A percentile compares a stretch with the other conserved stretches of the same genome.
Conservation (phyloP, 2,888 invertebrate species). For the Andrena praecox region DNA sequence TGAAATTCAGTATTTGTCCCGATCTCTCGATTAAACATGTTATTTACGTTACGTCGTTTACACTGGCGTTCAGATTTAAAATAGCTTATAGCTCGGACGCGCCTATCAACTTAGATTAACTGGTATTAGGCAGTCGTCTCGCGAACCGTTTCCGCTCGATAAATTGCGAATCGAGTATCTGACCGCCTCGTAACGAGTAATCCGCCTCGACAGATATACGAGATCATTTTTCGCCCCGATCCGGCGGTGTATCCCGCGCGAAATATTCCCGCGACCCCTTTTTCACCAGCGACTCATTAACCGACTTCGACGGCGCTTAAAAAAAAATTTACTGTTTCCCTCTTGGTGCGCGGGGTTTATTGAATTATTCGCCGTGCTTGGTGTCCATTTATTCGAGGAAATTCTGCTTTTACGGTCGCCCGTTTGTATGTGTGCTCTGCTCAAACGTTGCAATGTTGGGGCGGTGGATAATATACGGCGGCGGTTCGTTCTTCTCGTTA, state of each 20-base stretch:
- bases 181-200: background rate
- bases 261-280: background rate
- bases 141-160: conserved; percentile 15
- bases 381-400: background rate
- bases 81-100: conserved; percentile 12
- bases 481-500: background rate
- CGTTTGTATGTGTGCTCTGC: background rate
- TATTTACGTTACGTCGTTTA: conserved; percentile 7
- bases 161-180: conserved; percentile 23
- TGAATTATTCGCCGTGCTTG: background rate
- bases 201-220: conserved; percentile 11
- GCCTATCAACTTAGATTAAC: conserved; percentile 36
- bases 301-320: background rate
- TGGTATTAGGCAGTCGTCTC: conserved; percentile 17
- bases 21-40: conserved; percentile 19
- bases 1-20: background rate
- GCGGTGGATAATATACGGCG: background rate
- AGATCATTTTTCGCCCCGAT: conserved; percentile 4
- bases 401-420: conserved; percentile 5
- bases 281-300: background rate
- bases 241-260: background rate
- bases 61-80: conserved; percentile 25
- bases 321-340: background rate
- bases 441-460: background rate
- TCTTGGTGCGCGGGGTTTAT: background rate